phyloP scores from a whole-genome alignment of 1,140 invertebrate genomes.

The Mycetomoellerius zeteki region DNA sequence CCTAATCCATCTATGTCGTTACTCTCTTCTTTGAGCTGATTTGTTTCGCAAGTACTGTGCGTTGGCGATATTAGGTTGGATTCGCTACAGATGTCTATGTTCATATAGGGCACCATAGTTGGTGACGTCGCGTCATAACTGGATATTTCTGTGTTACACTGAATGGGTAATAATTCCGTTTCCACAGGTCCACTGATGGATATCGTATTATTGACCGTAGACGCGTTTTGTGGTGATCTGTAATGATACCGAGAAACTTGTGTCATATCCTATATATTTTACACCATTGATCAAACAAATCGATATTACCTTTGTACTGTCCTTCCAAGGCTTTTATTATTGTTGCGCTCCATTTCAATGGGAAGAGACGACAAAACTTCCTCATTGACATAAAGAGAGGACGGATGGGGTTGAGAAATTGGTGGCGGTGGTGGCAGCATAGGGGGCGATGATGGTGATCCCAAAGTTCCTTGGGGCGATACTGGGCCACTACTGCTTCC shows the following conservation, averaged over 20 bases:
- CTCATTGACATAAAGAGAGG: slow-evolving; percentile 84
- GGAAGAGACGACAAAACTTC: slow-evolving; percentile 80
- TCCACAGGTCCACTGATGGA: slow-evolving; percentile 78
- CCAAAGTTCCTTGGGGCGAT: slow-evolving; percentile 87
- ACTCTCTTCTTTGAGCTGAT: slow-evolving; percentile 71
- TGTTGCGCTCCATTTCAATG: slow-evolving; percentile 84
- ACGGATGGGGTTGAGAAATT: slow-evolving; percentile 80
- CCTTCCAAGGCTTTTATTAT: slow-evolving; percentile 84
- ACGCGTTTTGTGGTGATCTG: slow-evolving; percentile 74
- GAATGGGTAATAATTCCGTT: slow-evolving; percentile 70
- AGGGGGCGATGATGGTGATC: slow-evolving; percentile 82
- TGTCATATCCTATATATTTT: not conserved
- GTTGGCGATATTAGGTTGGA: slow-evolving; percentile 80
- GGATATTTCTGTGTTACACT: slow-evolving; percentile 65
- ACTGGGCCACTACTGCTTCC: slow-evolving; percentile 88
- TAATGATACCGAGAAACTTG: slow-evolving; percentile 15
- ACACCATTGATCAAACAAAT: not conserved
- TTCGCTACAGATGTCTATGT: slow-evolving; percentile 82
- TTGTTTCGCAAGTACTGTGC: slow-evolving; percentile 75
- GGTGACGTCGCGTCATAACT: slow-evolving; percentile 57
- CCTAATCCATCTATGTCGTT: slow-evolving; percentile 55
- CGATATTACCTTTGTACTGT: slow-evolving; percentile 81
- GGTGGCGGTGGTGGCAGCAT: slow-evolving; percentile 82
- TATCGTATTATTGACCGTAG: slow-evolving; percentile 80
- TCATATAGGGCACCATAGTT: slow-evolving; percentile 83